Conservation (phyloP, 2,113 vertebrate genomes). For the Petromus typicus region DNA sequence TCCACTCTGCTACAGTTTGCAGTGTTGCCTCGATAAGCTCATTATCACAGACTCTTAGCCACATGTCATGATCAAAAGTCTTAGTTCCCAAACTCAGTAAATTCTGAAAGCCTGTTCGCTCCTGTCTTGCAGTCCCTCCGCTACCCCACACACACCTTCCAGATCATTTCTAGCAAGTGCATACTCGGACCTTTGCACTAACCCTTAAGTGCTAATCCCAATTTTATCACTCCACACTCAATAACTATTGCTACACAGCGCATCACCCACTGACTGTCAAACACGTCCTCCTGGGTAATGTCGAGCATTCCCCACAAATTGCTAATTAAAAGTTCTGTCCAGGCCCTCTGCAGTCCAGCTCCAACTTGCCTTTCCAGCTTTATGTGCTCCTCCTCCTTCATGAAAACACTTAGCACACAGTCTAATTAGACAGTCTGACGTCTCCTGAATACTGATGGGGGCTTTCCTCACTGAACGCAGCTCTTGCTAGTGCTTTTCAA, state of each 20-base stretch:
- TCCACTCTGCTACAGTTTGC: background rate
- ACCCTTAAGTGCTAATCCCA: background rate
- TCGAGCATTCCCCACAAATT: background rate
- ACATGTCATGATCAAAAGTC: background rate
- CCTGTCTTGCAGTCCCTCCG: background rate
- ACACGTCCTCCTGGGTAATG: background rate
- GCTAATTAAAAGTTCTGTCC: background rate
- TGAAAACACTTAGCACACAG: background rate
- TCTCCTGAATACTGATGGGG: background rate
- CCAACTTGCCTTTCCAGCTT: conserved; percentile 1
- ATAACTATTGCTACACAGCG: background rate
- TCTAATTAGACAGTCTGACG: background rate
- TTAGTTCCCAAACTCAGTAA: background rate
- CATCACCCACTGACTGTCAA: background rate
- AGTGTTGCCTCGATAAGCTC: background rate
- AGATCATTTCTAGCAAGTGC: background rate
- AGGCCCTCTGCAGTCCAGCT: background rate
- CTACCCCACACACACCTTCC: background rate
- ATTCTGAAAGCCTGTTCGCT: conserved; percentile 32
- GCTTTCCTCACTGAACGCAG: background rate
- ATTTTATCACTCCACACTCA: background rate
- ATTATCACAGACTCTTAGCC: conserved; percentile 25
- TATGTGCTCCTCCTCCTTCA: background rate
- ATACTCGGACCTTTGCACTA: background rate
- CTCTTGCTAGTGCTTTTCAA: background rate